phyloP scores from a whole-genome alignment of 2,797 vertebrate genomes.

The Poecilia velifera region DNA sequence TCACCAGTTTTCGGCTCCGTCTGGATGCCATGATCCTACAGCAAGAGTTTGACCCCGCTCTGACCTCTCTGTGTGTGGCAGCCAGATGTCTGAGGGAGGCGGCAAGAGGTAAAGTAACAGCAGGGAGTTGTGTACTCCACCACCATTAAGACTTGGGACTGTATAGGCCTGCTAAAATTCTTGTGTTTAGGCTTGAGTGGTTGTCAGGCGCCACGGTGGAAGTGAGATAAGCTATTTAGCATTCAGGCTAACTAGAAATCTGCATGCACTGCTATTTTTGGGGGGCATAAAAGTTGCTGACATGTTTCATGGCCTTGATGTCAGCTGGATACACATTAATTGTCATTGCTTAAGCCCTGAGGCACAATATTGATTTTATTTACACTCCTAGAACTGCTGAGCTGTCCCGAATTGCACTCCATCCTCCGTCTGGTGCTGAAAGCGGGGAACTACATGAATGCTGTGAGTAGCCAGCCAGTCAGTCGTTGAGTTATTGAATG shows the following conservation, averaged over 20 bases:
- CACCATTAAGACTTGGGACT: conserved; percentile 38
- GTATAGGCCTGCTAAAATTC: conserved; percentile 23
- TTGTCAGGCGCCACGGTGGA: conserved; percentile 19
- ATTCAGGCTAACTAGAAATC: conserved; percentile 19
- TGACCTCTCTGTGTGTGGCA: conserved; percentile 86
- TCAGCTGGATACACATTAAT: conserved; percentile 23
- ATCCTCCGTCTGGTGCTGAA: conserved; percentile 86
- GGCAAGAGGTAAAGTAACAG: conserved; percentile 82
- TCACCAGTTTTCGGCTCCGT: conserved; percentile 81
- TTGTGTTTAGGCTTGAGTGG: conserved; percentile 28
- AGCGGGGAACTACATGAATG: conserved; percentile 89
- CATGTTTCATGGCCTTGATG: conserved; percentile 28
- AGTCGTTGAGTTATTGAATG: conserved; percentile 17
- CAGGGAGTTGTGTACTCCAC: conserved; percentile 58
- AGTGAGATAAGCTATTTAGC: conserved; percentile 11
- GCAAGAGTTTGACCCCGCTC: conserved; percentile 86
- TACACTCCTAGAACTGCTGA: conserved; percentile 78
- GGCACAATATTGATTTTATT: conserved; percentile 31
- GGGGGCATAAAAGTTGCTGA: conserved; percentile 30
- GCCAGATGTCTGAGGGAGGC: conserved; percentile 86
- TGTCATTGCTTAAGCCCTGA: conserved; percentile 26
- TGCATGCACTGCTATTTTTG: background rate
- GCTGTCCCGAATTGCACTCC: conserved; percentile 84
- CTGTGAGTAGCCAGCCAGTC: conserved; percentile 73
- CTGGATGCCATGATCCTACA: conserved; percentile 86